Evolutionary conservation across 2,888 invertebrate genomes (phyloP).

Genomic region (Clunio marinus): DNA sequence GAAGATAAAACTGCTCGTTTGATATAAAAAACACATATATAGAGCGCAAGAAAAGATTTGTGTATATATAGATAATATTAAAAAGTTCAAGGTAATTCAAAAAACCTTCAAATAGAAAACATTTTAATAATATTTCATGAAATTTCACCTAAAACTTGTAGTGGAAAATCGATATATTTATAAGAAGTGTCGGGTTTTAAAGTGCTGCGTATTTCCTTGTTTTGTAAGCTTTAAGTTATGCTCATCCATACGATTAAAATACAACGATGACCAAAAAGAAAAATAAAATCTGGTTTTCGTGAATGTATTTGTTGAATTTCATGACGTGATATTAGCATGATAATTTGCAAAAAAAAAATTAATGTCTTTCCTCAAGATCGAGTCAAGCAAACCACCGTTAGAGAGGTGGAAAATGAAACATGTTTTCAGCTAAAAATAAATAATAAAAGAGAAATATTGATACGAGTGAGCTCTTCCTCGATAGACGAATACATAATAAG

Average conservation of each 20-base stretch:
- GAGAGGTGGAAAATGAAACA: conserved; percentile 9
- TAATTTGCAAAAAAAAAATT: neutral
- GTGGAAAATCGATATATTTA: conserved; percentile 15
- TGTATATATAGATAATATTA: too few species aligned
- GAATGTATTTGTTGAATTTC: neutral
- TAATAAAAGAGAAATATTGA: neutral
- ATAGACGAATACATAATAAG: neutral
- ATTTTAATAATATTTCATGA: too few species aligned
- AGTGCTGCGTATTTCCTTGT: conserved; percentile 27
- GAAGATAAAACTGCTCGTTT: neutral
- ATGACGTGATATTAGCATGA: neutral
- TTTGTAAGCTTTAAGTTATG: neutral
- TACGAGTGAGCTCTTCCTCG: neutral
- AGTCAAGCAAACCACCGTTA: neutral
- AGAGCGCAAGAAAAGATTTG: neutral
- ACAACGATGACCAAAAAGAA: neutral
- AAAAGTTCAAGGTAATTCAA: conserved; percentile 13
- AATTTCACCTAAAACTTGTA: too few species aligned
- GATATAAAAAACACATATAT: neutral
- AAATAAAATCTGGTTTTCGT: conserved; percentile 5
- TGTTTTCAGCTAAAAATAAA: conserved; percentile 21
- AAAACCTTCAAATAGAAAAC: too few species aligned
- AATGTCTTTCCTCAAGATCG: conserved; percentile 1
- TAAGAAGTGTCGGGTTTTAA: neutral
- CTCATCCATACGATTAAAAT: neutral